Percentiles rank a stretch among this genome's conserved stretches.
Evolutionary conservation across 92 coral and sea anemone species (phyloP).

Genomic region (Palythoa grandiflora): DNA sequence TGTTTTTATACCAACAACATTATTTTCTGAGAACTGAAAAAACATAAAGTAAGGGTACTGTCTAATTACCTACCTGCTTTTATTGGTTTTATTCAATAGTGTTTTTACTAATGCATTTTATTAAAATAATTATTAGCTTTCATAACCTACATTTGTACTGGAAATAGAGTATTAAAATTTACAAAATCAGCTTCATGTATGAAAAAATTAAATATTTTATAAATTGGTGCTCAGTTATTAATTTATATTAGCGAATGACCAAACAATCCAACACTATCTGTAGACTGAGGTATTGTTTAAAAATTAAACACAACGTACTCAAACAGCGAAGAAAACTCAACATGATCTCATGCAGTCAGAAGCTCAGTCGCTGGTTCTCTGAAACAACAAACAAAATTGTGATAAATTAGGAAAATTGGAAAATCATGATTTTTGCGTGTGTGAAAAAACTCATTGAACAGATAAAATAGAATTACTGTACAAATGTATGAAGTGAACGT

Average conservation of each 20-base stretch:
- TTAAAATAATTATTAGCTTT: conserved; percentile 26
- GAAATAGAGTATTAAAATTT: not conserved
- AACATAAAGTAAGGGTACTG: not conserved
- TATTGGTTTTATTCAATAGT: not conserved
- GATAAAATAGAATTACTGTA: too few species aligned
- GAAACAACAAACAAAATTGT: too few species aligned
- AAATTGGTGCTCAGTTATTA: conserved; percentile 12
- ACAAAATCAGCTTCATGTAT: conserved; percentile 14
- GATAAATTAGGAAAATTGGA: too few species aligned
- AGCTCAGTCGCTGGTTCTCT: too few species aligned
- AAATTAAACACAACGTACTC: too few species aligned
- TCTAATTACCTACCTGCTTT: not conserved
- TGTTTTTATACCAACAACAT: conserved; percentile 24
- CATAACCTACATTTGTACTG: not conserved
- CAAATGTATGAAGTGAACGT: too few species aligned
- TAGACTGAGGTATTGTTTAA: too few species aligned
- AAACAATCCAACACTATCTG: not conserved
- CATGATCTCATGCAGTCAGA: too few species aligned
- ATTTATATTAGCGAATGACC: conserved; percentile 12
- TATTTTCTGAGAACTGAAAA: conserved; percentile 38
- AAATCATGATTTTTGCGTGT: too few species aligned
- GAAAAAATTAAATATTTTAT: not conserved
- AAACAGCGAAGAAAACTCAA: too few species aligned
- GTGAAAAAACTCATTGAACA: too few species aligned
- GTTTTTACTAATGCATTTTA: conserved; percentile 12